Evolutionary conservation across 2,888 invertebrate species (phyloP).

Genomic region (Daptonema setosum): DNA sequence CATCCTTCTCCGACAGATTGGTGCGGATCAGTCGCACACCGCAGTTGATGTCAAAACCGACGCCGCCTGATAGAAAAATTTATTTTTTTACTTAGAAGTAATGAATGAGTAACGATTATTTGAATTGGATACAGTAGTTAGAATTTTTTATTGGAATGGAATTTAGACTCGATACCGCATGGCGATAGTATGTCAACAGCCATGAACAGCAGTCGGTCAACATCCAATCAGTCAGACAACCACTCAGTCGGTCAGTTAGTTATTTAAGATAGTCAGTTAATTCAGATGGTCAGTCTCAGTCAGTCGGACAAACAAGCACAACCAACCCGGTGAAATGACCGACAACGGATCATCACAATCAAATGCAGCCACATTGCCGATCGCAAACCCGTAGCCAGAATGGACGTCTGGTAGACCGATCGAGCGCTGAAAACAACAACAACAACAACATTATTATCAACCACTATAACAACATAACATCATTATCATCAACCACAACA

Average conservation of each 20-base stretch:
- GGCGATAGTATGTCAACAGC: no score
- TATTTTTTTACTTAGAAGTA: not conserved
- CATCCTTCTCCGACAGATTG: constrained; percentile 76
- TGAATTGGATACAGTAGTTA: not conserved
- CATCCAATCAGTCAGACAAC: no score
- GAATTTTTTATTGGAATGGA: no score
- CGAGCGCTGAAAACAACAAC: constrained; percentile 41
- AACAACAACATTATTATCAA: no score
- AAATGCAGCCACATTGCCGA: constrained; percentile 98
- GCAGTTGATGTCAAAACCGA: constrained; percentile 97
- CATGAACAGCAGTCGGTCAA: no score
- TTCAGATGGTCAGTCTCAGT: no score
- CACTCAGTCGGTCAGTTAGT: no score
- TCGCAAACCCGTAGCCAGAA: constrained; percentile 97
- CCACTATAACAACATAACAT: no score
- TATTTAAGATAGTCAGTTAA: no score
- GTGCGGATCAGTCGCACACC: constrained; percentile 83
- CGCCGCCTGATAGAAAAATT: constrained; percentile 58
- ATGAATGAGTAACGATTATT: constrained; percentile 1
- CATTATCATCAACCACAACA: no score
- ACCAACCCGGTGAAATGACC: constrained; percentile 61
- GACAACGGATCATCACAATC: constrained; percentile 72
- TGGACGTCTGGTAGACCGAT: constrained; percentile 89
- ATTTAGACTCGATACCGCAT: no score
- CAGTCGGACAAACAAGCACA: no score